Evolutionary conservation across 2,888 invertebrate species (phyloP).

Genomic region (Ichneumoninae sp.): DNA sequence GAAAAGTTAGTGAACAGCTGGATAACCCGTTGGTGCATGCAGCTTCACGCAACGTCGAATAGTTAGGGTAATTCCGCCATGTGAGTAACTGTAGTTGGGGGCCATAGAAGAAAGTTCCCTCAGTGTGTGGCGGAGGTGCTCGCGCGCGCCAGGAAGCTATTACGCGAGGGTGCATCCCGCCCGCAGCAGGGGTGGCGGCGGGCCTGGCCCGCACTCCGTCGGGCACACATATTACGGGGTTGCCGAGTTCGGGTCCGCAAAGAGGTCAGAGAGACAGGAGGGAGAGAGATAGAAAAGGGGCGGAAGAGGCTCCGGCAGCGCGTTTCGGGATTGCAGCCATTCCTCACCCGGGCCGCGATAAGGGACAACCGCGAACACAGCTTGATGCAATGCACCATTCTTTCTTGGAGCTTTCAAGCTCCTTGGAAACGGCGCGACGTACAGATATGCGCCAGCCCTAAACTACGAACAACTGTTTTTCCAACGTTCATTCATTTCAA

Average conservation of each 20-base stretch:
- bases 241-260: conserved; percentile 68
- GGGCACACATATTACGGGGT: conserved; percentile 67
- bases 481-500: conserved; percentile 19
- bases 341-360: conserved; percentile 73
- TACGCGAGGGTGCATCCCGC: conserved; percentile 59
- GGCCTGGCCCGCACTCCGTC: conserved; percentile 25
- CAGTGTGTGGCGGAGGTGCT: conserved; percentile 11
- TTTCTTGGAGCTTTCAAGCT: conserved; percentile 12
- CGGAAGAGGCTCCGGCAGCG: conserved; percentile 54
- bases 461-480: conserved; percentile 6
- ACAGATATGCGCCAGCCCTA: not conserved
- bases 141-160: conserved; percentile 61
- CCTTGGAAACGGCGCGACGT: not conserved
- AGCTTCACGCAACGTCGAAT: conserved; percentile 53
- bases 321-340: conserved; percentile 74
- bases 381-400: conserved; percentile 68
- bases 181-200: conserved; percentile 35
- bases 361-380: conserved; percentile 70
- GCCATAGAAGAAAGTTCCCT: conserved; percentile 59
- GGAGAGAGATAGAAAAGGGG: not conserved
- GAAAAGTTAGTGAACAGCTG: not conserved
- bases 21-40: not conserved
- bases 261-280: conserved; percentile 70
- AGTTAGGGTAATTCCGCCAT: conserved; percentile 37
- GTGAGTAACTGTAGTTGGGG: conserved; percentile 26